Percentiles rank a stretch among this genome's conserved stretches.
These are phyloP conservation scores for Meriones unguiculatus DNA, from an alignment of 2,113 vertebrate species.

Conservation along the genomic window DNA sequence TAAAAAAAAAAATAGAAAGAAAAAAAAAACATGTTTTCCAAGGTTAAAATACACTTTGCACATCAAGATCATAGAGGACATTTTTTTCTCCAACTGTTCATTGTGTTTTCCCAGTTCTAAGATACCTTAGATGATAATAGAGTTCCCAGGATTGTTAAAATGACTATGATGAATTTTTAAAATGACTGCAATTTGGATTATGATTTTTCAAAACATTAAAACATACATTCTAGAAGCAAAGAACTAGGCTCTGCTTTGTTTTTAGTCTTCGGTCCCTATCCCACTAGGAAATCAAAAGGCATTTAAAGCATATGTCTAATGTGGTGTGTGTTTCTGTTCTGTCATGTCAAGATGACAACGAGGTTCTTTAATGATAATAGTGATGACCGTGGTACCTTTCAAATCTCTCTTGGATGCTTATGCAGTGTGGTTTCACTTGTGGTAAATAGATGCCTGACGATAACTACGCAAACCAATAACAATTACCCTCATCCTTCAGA, in stretches of 20 bases:
- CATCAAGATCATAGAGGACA: background rate
- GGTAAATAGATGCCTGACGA: constrained; percentile 63
- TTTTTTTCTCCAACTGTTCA: background rate
- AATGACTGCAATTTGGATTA: background rate
- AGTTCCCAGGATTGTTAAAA: constrained; percentile 19
- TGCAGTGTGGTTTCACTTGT: constrained; percentile 42
- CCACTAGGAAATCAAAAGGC: constrained; percentile 60
- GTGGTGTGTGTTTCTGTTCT: constrained; percentile 28
- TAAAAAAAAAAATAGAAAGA: background rate
- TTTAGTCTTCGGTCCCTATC: constrained; percentile 21
- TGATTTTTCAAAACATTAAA: constrained; percentile 55
- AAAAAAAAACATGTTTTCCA: constrained; percentile 22
- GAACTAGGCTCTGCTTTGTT: constrained; percentile 17
- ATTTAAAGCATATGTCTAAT: constrained; percentile 60
- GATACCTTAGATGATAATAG: background rate
- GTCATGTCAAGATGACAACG: constrained; percentile 52
- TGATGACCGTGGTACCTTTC: constrained; percentile 53
- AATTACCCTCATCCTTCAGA: constrained; percentile 67
- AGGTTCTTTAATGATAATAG: constrained; percentile 64
- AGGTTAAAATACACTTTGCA: constrained; percentile 9
- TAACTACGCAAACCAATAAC: constrained; percentile 46
- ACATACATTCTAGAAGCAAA: constrained; percentile 41
- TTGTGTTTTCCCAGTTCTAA: constrained; percentile 13
- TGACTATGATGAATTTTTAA: background rate
- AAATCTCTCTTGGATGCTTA: constrained; percentile 65